Evolutionary conservation across 1,140 invertebrate species (phyloP).

Genomic region (Diorhabda elongata): DNA sequence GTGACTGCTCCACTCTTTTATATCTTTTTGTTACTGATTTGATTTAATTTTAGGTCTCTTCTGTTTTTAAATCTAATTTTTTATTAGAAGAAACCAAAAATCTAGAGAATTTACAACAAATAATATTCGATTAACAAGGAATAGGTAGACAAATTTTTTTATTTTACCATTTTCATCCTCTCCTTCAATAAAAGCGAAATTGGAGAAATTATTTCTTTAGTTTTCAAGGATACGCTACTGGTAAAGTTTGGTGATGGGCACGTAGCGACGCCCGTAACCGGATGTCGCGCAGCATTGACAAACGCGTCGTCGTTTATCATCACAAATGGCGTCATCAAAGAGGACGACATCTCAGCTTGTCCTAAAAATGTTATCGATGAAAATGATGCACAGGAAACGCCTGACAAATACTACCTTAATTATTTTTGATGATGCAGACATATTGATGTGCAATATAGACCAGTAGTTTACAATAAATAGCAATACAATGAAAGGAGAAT

Average conservation of each 20-base stretch:
- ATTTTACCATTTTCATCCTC: too few relatives aligned
- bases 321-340: slow-evolving; percentile 29
- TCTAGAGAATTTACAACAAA: too few relatives aligned
- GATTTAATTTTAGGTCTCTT: too few relatives aligned
- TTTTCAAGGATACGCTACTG: slow-evolving; percentile 1
- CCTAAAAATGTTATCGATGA: slow-evolving; percentile 23
- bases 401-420: slow-evolving; percentile 43
- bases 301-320: slow-evolving; percentile 28
- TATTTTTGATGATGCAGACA: slow-evolving; percentile 42
- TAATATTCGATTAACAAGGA: too few relatives aligned
- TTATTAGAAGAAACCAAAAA: too few relatives aligned
- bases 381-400: slow-evolving; percentile 35
- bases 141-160: too few relatives aligned
- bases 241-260: background rate
- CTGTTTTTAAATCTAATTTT: too few relatives aligned
- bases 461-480: too few relatives aligned
- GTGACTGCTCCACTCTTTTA: too few relatives aligned
- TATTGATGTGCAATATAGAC: slow-evolving; percentile 23
- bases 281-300: slow-evolving; percentile 28
- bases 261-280: slow-evolving; percentile 17
- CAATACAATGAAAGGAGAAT: too few relatives aligned
- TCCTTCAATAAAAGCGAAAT: background rate
- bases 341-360: slow-evolving; percentile 19
- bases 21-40: too few relatives aligned
- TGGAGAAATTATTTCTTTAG: background rate